Evolutionary conservation across 2,888 invertebrate genomes (phyloP).

Genomic region (Cryptophagus acutangulus): DNA sequence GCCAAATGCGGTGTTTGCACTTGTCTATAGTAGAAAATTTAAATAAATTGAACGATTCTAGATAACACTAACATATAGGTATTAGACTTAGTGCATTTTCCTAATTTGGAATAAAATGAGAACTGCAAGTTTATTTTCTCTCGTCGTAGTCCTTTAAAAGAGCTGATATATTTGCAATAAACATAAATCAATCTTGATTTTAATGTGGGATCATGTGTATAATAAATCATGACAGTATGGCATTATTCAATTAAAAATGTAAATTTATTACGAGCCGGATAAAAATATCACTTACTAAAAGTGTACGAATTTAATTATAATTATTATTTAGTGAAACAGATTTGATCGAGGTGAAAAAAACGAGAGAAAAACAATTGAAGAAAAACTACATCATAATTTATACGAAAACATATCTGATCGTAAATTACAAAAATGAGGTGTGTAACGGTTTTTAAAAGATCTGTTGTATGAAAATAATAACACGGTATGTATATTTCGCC

Average conservation of each 20-base stretch:
- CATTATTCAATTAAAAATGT: slow-evolving; percentile 21
- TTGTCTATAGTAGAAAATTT: too few species aligned
- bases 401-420: slow-evolving; percentile 1
- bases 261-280: slow-evolving; percentile 12
- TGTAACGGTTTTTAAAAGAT: slow-evolving; percentile 7
- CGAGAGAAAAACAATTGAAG: background rate
- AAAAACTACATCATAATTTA: background rate
- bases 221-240: slow-evolving; percentile 16
- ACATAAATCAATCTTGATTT: slow-evolving; percentile 13
- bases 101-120: too few species aligned
- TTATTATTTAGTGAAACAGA: background rate
- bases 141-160: too few species aligned
- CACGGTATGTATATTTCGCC: slow-evolving; percentile 8
- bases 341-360: background rate
- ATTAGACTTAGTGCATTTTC: too few species aligned
- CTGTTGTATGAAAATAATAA: slow-evolving; percentile 5
- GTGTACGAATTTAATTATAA: slow-evolving; percentile 10
- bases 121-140: too few species aligned
- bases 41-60: too few species aligned
- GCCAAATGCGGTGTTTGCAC: too few species aligned
- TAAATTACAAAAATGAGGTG: slow-evolving; percentile 4
- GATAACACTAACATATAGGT: too few species aligned
- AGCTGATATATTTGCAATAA: slow-evolving; percentile 5
- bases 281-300: slow-evolving; percentile 14
- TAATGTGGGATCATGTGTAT: slow-evolving; percentile 13